These are phyloP conservation scores for Pachypsylla venusta DNA, from an alignment of 1,140 invertebrate species.

Conservation along the genomic window DNA sequence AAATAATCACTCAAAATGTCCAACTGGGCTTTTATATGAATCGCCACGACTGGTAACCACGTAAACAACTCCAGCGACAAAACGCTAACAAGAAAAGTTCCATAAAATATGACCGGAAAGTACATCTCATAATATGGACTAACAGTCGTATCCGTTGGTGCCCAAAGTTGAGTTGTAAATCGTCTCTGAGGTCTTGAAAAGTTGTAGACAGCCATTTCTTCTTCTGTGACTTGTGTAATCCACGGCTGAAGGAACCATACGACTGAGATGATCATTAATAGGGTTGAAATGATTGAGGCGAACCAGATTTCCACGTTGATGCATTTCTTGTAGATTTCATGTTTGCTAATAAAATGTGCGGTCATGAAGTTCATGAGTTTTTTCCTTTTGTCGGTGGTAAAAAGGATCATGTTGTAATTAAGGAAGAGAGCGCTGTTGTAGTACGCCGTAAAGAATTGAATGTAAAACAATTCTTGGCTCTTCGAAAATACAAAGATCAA, in stretches of 20 bases:
- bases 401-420: neutral
- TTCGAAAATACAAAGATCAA: neutral
- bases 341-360: neutral
- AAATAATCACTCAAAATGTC: slow-evolving; percentile 1
- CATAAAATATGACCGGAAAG: neutral
- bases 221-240: neutral
- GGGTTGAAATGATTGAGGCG: neutral
- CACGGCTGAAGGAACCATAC: neutral
- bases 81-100: neutral
- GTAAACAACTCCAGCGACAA: slow-evolving; percentile 3
- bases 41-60: neutral
- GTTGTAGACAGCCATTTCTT: neutral
- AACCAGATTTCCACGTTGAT: neutral
- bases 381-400: neutral
- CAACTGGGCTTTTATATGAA: slow-evolving; percentile 3
- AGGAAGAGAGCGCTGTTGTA: neutral
- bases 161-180: neutral
- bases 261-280: neutral
- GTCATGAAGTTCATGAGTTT: neutral
- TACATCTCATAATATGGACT: slow-evolving; percentile 1
- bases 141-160: neutral
- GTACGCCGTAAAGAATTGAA: neutral
- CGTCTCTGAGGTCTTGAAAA: neutral
- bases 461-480: neutral
- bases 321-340: slow-evolving; percentile 3